Percentiles rank a stretch among this genome's conserved stretches.
Evolutionary conservation across 2,113 vertebrate genomes (phyloP).

Genomic region (Ailurus styani): DNA sequence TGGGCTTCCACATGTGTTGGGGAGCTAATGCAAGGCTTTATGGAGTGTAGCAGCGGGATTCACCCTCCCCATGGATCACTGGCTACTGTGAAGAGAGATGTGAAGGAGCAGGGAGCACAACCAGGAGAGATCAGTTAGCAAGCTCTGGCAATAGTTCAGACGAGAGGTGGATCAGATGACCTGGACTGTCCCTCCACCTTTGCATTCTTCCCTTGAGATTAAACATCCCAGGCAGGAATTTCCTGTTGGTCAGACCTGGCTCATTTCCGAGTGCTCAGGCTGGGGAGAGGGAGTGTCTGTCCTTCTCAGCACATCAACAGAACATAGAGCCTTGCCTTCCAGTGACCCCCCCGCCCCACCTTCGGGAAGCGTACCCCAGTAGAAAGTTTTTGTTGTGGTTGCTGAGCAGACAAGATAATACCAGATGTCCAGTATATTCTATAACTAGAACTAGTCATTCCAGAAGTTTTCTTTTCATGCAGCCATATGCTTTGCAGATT

Average conservation of each 20-base stretch:
- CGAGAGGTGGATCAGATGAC: neutral
- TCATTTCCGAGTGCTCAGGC: neutral
- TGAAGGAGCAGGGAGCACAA: neutral
- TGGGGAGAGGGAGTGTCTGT: neutral
- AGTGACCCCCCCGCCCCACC: neutral
- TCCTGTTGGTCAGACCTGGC: neutral
- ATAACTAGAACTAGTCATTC: neutral
- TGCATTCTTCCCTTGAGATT: neutral
- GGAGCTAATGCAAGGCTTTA: neutral
- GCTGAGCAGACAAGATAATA: neutral
- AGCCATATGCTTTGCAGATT: neutral
- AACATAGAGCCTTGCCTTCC: neutral
- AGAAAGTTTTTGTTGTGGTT: neutral
- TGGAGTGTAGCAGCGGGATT: neutral
- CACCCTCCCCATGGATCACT: neutral
- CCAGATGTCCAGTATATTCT: neutral
- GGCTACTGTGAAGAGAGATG: neutral
- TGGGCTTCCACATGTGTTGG: no score
- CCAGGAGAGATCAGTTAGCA: neutral
- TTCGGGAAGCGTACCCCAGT: neutral
- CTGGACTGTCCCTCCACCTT: neutral
- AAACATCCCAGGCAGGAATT: neutral
- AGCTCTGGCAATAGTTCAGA: neutral
- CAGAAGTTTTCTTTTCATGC: neutral
- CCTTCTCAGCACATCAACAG: neutral